These are phyloP conservation scores for Rhinichthys klamathensis DNA, from an alignment of 2,113 vertebrate genomes.

Conservation along the genomic window DNA sequence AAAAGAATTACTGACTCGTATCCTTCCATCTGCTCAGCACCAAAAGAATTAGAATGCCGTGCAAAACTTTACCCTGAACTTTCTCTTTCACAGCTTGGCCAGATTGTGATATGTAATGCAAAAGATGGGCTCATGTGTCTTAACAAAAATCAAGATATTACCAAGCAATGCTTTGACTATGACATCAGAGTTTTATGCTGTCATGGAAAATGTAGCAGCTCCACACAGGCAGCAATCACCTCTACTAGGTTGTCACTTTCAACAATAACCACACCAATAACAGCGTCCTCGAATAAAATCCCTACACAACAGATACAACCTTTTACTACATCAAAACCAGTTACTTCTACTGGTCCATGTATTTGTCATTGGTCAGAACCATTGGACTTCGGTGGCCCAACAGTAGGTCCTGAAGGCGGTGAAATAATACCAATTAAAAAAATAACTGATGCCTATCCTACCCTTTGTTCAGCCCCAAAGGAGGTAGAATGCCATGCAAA, in stretches of 20 bases:
- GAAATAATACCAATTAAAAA: slow-evolving; percentile 44
- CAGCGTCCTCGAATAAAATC: too few relatives aligned
- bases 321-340: too few relatives aligned
- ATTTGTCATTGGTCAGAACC: slow-evolving; percentile 49
- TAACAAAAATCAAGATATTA: slow-evolving; percentile 64
- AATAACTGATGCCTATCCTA: slow-evolving; percentile 36
- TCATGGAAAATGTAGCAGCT: background rate
- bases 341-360: too few relatives aligned
- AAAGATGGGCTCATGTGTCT: slow-evolving; percentile 59
- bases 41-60: slow-evolving; percentile 48
- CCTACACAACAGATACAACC: too few relatives aligned
- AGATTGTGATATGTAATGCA: slow-evolving; percentile 54
- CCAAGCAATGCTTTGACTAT: slow-evolving; percentile 65
- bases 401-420: slow-evolving; percentile 30
- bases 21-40: slow-evolving; percentile 43
- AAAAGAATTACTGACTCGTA: slow-evolving; percentile 23
- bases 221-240: too few relatives aligned
- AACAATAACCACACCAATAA: too few relatives aligned
- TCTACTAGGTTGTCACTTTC: too few relatives aligned
- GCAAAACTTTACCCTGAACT: slow-evolving; percentile 43
- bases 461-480: slow-evolving; percentile 38
- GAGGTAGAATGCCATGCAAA: slow-evolving; percentile 53
- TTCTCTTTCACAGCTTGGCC: slow-evolving; percentile 52
- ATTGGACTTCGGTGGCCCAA: slow-evolving; percentile 27
- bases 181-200: slow-evolving; percentile 65